phyloP scores from a whole-genome alignment of 2,113 vertebrate genomes.

The Epinephelus cyanopodus region DNA sequence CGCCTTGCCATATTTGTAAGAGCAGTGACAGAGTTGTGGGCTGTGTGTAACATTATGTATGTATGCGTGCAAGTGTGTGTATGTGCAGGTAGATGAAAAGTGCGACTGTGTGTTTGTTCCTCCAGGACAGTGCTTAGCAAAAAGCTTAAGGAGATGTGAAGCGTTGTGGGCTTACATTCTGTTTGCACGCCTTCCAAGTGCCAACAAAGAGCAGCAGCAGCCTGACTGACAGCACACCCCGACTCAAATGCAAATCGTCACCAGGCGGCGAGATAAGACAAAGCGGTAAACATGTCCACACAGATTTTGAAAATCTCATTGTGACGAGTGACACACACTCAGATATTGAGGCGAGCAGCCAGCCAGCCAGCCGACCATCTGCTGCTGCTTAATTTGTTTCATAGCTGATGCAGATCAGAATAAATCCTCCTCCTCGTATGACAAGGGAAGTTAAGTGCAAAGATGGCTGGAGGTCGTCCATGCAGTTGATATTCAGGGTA shows the following conservation, averaged over 20 bases:
- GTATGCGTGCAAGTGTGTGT: slow-evolving; percentile 32
- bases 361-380: slow-evolving; percentile 16
- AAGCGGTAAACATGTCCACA: slow-evolving; percentile 31
- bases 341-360: not conserved
- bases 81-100: slow-evolving; percentile 1
- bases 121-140: slow-evolving; percentile 27
- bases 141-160: slow-evolving; percentile 39
- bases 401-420: slow-evolving; percentile 49
- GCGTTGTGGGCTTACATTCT: slow-evolving; percentile 21
- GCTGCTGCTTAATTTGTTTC: slow-evolving; percentile 46
- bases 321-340: slow-evolving; percentile 22
- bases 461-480: slow-evolving; percentile 33
- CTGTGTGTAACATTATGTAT: slow-evolving; percentile 44
- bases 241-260: slow-evolving; percentile 32
- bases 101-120: slow-evolving; percentile 7
- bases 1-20: slow-evolving; percentile 62
- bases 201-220: slow-evolving; percentile 24
- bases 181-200: slow-evolving; percentile 40
- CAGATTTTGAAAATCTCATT: slow-evolving; percentile 15
- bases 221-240: slow-evolving; percentile 50
- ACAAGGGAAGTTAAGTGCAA: slow-evolving; percentile 20
- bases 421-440: slow-evolving; percentile 35
- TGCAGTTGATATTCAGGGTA: slow-evolving; percentile 44
- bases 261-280: slow-evolving; percentile 40
- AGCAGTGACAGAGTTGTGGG: slow-evolving; percentile 47